Base-by-base conservation (phyloP, 2,113 vertebrate species). In the Platysteira castanea region DNA sequence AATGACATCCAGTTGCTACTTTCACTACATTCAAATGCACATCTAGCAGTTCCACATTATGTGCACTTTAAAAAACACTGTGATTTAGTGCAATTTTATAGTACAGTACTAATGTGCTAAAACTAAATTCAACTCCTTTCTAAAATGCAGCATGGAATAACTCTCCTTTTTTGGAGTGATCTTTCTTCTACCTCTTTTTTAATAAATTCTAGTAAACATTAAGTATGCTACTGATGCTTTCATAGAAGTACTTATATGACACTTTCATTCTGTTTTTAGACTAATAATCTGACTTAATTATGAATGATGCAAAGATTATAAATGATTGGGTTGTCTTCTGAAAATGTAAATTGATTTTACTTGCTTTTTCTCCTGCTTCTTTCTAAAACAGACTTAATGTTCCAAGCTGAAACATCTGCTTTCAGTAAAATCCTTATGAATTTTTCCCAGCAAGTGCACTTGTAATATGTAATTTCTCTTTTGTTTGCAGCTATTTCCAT, bases 261-360 rank as follows among this genome's bases (percentile, higher is more conserved):
- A 69, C 14, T 94, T 94, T 67, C 37, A 60, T 87, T 79, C 70
- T 95, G 61, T 33, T 91, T 95, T 93, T 89, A 93, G 84, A 76
- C 61, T 94, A 89, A 82, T 94, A 91, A 90, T 69, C 44, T 91
- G 57, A 94, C 11, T 92, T 84, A 97, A 95, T 94, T 97, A 89
- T 82, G 49, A 95, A 69, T 65, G 65, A 92, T 93, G 41, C 18
- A 39, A 76, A 79, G 61, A 87, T 94, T 82, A 83, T 73, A 93
- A 93, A 91, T 94, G 61, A 91, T 91, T 96, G 67, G 59, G 37
- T 39, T 89, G 57, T 85, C 78, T 91, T 91, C 74, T 79, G 77
- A 89, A 93, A 93, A 93, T 57, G 57, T 33, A 89, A 91, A 90
- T 82, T 89, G 33, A 87, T 91, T 93, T 69, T 64, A n/a, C 23